These are phyloP conservation scores for Artibeus jamaicensis DNA, from an alignment of 2,797 vertebrate species.

Conservation along the genomic window DNA sequence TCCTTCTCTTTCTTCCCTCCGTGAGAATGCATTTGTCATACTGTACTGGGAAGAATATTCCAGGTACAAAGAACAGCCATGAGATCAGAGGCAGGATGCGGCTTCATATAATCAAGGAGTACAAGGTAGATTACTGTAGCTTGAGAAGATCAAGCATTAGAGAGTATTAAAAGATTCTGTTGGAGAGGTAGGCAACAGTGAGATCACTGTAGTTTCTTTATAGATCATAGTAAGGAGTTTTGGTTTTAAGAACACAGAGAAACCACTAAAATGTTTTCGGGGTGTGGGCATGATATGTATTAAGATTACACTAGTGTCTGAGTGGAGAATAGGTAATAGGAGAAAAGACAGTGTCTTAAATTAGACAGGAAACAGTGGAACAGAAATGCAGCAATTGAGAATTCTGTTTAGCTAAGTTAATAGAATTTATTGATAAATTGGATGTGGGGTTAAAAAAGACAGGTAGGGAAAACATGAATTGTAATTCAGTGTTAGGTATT, in stretches of 20 bases:
- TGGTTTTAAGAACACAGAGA: not conserved
- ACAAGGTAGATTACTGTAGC: not conserved
- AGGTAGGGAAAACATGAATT: not conserved
- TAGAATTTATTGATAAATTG: not conserved
- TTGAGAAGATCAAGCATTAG: not conserved
- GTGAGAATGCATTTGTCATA: not conserved
- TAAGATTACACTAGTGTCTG: not conserved
- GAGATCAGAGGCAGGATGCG: not conserved
- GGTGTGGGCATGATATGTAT: not conserved
- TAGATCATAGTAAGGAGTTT: not conserved
- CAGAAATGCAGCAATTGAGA: not conserved
- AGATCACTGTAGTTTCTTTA: not conserved
- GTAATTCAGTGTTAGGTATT: not conserved
- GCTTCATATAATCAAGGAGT: not conserved
- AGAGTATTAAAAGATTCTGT: not conserved
- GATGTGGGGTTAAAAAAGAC: not conserved
- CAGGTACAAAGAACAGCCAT: not conserved
- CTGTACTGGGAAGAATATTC: not conserved
- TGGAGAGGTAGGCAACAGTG: not conserved
- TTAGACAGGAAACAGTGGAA: not conserved
- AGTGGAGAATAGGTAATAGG: not conserved
- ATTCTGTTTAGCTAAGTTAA: not conserved
- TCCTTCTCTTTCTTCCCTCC: not conserved
- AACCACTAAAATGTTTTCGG: constrained; percentile 5
- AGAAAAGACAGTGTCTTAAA: not conserved